Base-by-base conservation (phyloP, 1,140 invertebrate genomes). In the Heterodera carotae region DNA sequence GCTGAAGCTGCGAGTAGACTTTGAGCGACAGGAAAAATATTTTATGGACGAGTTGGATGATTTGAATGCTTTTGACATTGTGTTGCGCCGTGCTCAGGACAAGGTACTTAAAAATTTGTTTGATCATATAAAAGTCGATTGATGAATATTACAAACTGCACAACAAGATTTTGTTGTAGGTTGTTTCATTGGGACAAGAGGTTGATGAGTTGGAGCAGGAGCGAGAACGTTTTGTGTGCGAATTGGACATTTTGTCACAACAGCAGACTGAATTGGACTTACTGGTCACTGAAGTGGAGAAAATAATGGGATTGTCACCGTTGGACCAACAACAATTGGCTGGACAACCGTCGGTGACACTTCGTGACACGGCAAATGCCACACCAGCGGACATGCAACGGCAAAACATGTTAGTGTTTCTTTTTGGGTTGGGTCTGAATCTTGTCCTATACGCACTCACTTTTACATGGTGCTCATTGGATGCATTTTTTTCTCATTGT, bases 41-140 rank as follows among this genome's bases (percentile, higher is more conserved):
- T 79, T 79, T 33, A 48, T 79, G 43, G 78, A 81, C 33, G 78
- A 79, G n/a, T 56, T 79, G 39, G 78, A 80, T 70, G 78, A 80
- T 70, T 31, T 79, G 34, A 79, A 79, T 64, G 62, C 78, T 36
- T 80, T 66, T 72, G 78, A 79, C 34, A 36, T 80, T 6, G 48
- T 79, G 27, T n/a, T 79, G 22, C 78, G 78, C n/a, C 69, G 68
- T 25, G 69, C 76, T n/a, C 76, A 80, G 36, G 69, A 79, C n/a
- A 79, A 79, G 78, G 78, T 79, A 33, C 5, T 25, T 22, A 69
- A 12, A 39, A 34, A 25, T 25, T 4, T 75, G 36, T 73, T 4
- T 31, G 31, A 77, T 7, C 33, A 39, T 77, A 43, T 43, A 43
- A 39, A 39, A 39, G 39, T n/a, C n/a, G n/a, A 39, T 39, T 12